Conservation (phyloP, 2,888 invertebrate species). For the Heterodera filipjevi region DNA sequence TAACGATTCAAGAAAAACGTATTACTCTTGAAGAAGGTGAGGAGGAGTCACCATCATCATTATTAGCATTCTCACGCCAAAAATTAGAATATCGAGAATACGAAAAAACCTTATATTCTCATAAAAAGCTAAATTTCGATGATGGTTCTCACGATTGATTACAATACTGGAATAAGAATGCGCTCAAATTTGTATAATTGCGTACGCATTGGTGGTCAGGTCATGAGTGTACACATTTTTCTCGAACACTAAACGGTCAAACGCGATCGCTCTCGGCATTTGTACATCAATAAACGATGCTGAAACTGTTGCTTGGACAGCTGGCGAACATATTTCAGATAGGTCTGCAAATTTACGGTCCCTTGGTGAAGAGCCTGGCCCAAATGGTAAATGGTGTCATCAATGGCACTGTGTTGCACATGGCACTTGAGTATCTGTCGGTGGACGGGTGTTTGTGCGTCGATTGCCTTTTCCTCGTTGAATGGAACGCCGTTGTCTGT, state of each 20-base stretch:
- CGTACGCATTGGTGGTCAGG: background rate
- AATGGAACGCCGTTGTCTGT: constrained; percentile 26
- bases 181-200: background rate
- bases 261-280: constrained; percentile 74
- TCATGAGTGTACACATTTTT: background rate
- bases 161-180: background rate
- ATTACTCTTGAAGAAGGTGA: too few species aligned
- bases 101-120: too few species aligned
- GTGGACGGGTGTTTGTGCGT: constrained; percentile 85
- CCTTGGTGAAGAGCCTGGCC: constrained; percentile 69
- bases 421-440: constrained; percentile 57
- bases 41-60: too few species aligned
- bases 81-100: too few species aligned
- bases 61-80: too few species aligned
- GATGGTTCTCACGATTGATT: background rate
- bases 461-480: constrained; percentile 83
- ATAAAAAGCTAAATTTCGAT: too few species aligned
- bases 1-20: background rate
- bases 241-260: constrained; percentile 37
- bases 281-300: constrained; percentile 90
- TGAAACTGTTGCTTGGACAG: constrained; percentile 94
- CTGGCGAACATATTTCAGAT: constrained; percentile 91
- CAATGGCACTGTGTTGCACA: constrained; percentile 83
- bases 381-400: constrained; percentile 97
- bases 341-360: constrained; percentile 86